Base-by-base conservation (phyloP, 37 sponge, comb jelly and placozoan genomes). In the Diacarnus erythraeanus region DNA sequence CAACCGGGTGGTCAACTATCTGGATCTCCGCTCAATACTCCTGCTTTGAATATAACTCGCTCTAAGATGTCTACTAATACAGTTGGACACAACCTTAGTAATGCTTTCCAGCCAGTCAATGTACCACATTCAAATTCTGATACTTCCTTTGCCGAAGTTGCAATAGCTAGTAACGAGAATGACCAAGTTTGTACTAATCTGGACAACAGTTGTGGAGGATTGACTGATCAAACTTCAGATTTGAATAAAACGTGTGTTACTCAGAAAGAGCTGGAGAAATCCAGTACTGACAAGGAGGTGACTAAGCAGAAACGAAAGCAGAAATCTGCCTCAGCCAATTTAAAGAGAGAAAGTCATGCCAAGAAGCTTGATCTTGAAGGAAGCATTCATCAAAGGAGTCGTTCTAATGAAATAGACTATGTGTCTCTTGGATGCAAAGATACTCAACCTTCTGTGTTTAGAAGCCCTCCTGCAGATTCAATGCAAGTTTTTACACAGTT, bases 351-450 rank as follows among this genome's bases (percentile, higher is more conserved):
- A 15, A 30, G 34, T 5, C 60, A 10, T 4, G 18, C 23, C 2
- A 65, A 31, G 33, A 30, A 5, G 2, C 2, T 35, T 25, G 34
- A 65, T 30, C 66, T 31, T 2, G 66, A 65, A 25, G 66, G 71
- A 42, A 23, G 23, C 41, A 9, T 36, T 17, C 82, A 82, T 34
- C 74, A 72, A 54, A 22, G 82, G 44, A 82, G 74, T 37, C 82
- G 74, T 35, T 82, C 82, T 22, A 82, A 82, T 44, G 82, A 82
- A 33, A 73, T 82, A 15, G 82, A 82, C 82, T 82, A 82, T 43
- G 21, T 30, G 26, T 70, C 72, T 15, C 8, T 69, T 38, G 71
- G 30, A 21, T 26, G 70, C 20, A 20, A 57, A n/a, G 0, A 37
- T 0, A 41, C 82, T 9, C 9, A 27, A 3, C 3, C 35, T 27